phyloP scores from a whole-genome alignment of 2,888 invertebrate species.

The Sinodicranocentrus sp. region DNA sequence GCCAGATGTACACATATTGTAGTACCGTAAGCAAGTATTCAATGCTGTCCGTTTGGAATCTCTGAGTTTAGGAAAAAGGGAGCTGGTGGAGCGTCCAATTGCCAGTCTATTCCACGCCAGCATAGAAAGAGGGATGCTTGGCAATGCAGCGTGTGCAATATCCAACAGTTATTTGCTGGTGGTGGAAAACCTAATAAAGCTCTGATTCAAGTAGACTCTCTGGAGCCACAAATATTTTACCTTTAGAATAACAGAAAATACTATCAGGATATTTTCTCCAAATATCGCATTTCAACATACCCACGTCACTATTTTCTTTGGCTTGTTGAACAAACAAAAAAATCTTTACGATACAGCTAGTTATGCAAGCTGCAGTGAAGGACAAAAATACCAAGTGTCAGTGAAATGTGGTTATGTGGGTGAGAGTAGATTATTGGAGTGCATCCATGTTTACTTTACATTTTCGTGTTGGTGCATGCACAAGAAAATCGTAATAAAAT shows the following conservation, averaged over 20 bases:
- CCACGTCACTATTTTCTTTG: background rate
- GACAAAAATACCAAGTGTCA: background rate
- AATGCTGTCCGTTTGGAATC: background rate
- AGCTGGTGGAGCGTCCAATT: conserved; percentile 19
- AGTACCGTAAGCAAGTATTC: conserved; percentile 5
- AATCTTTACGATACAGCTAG: too few relatives aligned
- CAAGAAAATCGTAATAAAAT: conserved; percentile 13
- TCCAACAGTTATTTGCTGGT: too few relatives aligned
- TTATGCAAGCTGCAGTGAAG: too few relatives aligned
- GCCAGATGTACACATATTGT: conserved; percentile 56
- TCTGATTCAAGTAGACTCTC: conserved; percentile 7
- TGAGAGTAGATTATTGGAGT: background rate
- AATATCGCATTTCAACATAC: conserved; percentile 12
- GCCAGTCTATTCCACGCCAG: conserved; percentile 43
- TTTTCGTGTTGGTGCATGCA: conserved; percentile 6
- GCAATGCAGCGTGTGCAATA: too few relatives aligned
- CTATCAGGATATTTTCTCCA: background rate
- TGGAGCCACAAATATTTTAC: conserved; percentile 9
- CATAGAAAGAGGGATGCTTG: conserved; percentile 50
- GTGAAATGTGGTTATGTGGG: conserved; percentile 5
- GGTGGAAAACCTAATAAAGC: too few relatives aligned
- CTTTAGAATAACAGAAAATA: background rate
- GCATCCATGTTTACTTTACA: background rate
- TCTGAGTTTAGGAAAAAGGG: conserved; percentile 35
- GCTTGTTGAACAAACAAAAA: conserved; percentile 11